Base-by-base conservation (phyloP, 2,113 vertebrate species). In the Phrynosoma platyrhinos region DNA sequence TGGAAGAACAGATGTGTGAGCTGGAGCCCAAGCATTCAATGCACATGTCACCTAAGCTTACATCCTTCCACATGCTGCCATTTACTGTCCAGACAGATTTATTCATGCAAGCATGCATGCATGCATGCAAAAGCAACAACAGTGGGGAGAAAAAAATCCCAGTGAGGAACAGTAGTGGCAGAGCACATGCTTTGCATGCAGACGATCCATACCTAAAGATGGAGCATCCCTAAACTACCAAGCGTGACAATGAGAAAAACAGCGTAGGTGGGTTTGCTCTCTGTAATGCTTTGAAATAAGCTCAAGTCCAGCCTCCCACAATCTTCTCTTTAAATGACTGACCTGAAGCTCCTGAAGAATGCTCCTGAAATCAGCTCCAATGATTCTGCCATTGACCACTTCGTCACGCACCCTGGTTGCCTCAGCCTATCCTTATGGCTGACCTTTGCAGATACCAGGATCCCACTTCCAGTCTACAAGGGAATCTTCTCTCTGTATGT, bases 301-400 rank as follows among this genome's bases (percentile, higher is more conserved):
- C 92, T 91, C 32, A 78, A 91, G 89, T 84, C 92, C 75, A 1
- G 84, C 83, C 71, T 90, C 27, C 72, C 36, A 21, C 21, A 42
- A 79, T 55, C 62, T 47, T 20, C 79, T 85, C 6, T 0, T 53
- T 1, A 0, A 18, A 87, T 90, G 87, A 0, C 55, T 81, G 85
- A 55, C 83, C 62, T 64, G 5, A 10, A 2, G 0, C 4, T 18
- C 12, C 13, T 14, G 18, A 0, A 68, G 91, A 78, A 32, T 62
- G 16, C 0, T 69, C 2, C 18, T 58, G 3, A 0, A 78, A 23
- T 18, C 66, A 77, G 40, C 53, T 69, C 18, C 53, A 14, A 9
- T 2, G 25, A 75, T 58, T 40, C 69, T n/a, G 21, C 66, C 52
- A 74, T 9, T 5, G 16, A 9, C 32, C 47, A 14, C 64, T 68